These are phyloP conservation scores for Strigops habroptila DNA, from an alignment of 2,113 vertebrate genomes.

Conservation along the genomic window DNA sequence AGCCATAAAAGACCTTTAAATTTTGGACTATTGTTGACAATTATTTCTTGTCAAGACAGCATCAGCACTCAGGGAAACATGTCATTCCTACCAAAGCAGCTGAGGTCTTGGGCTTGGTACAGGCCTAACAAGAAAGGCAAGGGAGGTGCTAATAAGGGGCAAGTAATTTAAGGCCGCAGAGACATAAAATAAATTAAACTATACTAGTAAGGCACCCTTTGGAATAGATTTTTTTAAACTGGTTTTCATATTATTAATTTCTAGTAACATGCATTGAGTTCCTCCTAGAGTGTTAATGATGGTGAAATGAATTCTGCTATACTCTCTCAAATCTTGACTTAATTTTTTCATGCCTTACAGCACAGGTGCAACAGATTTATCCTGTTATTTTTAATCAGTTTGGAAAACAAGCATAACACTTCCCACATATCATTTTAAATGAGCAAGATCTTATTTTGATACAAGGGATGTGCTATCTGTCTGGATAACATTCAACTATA, in stretches of 20 bases:
- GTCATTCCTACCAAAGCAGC: not conserved
- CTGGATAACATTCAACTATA: not conserved
- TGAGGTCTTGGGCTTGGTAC: not conserved
- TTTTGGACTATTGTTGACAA: not conserved
- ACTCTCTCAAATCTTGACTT: not conserved
- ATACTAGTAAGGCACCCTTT: not conserved
- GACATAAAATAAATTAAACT: not conserved
- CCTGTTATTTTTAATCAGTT: conserved; percentile 17
- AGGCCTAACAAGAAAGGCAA: not conserved
- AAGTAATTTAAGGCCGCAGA: not conserved
- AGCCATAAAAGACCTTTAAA: not conserved
- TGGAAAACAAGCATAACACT: conserved; percentile 19
- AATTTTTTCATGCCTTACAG: not conserved
- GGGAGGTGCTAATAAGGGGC: not conserved
- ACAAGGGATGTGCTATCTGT: not conserved
- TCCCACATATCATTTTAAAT: conserved; percentile 4
- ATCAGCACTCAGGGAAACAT: not conserved
- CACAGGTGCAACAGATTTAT: not conserved
- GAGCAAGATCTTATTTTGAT: not conserved
- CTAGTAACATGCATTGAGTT: not conserved
- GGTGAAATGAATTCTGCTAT: not conserved
- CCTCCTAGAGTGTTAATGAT: not conserved
- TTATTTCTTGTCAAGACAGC: not conserved
- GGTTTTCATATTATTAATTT: not conserved
- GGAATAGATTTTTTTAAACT: not conserved